Percentiles rank a stretch among this genome's conserved stretches.
Evolutionary conservation across 2,797 vertebrate species (phyloP).

Genomic region (Tadarida brasiliensis): DNA sequence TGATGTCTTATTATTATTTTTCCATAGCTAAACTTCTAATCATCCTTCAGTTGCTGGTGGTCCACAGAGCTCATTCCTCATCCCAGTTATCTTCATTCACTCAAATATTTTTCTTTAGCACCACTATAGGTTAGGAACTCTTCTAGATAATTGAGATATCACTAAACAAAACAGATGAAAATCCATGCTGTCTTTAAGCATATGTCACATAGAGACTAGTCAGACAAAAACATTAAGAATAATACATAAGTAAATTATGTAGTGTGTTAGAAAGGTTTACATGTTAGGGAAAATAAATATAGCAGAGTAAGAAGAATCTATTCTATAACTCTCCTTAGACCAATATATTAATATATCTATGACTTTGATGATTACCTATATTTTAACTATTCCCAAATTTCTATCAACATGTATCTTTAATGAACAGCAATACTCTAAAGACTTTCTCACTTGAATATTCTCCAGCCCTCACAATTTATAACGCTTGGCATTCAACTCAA

Average conservation of each 20-base stretch:
- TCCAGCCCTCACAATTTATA: not conserved
- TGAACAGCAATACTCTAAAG: not conserved
- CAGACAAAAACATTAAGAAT: conserved; percentile 33
- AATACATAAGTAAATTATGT: not conserved
- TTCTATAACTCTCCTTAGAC: not conserved
- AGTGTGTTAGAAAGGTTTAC: not conserved
- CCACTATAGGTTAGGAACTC: not conserved
- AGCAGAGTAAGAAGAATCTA: not conserved
- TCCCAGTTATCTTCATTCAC: not conserved
- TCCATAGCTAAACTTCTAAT: not conserved
- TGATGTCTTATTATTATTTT: conserved; percentile 11
- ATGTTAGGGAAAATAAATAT: conserved; percentile 31
- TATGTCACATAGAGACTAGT: not conserved
- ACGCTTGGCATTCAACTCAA: not conserved
- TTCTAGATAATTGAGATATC: not conserved
- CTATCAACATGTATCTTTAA: not conserved
- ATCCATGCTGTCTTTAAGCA: conserved; percentile 8
- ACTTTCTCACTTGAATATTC: not conserved
- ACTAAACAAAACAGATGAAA: conserved; percentile 50
- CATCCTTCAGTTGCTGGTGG: not conserved
- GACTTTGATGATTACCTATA: not conserved
- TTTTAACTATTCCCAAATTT: not conserved
- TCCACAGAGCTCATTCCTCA: not conserved
- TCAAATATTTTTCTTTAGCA: conserved; percentile 30
- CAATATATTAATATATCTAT: not conserved